phyloP scores from a whole-genome alignment of 2,888 invertebrate species.

The Philaethria dido region DNA sequence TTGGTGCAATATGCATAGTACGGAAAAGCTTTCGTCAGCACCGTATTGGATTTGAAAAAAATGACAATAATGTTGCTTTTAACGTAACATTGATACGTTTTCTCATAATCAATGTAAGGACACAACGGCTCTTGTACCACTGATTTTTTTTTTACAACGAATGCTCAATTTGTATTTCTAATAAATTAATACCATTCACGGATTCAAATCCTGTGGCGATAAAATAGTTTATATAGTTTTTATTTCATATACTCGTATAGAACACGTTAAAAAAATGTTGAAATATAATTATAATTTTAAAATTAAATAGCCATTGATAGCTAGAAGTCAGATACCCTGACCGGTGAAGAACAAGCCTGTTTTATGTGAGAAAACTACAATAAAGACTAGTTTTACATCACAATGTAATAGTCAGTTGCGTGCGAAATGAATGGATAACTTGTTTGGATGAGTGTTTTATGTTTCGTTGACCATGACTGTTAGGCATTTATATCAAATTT shows the following conservation, averaged over 20 bases:
- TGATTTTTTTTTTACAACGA: not conserved
- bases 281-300: not conserved
- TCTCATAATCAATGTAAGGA: not conserved
- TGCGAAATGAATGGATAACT: constrained; percentile 53
- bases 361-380: constrained; percentile 57
- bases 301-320: not conserved
- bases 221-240: not conserved
- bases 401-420: constrained; percentile 45
- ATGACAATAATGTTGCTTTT: not conserved
- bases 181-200: not conserved
- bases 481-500: constrained; percentile 49
- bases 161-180: not conserved
- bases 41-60: not conserved
- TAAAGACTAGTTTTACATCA: constrained; percentile 62
- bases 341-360: constrained; percentile 42
- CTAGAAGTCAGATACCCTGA: constrained; percentile 17
- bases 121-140: not conserved
- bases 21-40: not conserved
- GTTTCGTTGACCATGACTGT: constrained; percentile 39
- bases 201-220: not conserved
- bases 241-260: not conserved
- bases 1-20: not conserved
- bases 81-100: not conserved
- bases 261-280: not conserved
- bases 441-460: constrained; percentile 25